Percentiles rank a stretch among this genome's conserved stretches.
phyloP scores from a whole-genome alignment of 1,140 invertebrate species.

The Drosophila funebris region DNA sequence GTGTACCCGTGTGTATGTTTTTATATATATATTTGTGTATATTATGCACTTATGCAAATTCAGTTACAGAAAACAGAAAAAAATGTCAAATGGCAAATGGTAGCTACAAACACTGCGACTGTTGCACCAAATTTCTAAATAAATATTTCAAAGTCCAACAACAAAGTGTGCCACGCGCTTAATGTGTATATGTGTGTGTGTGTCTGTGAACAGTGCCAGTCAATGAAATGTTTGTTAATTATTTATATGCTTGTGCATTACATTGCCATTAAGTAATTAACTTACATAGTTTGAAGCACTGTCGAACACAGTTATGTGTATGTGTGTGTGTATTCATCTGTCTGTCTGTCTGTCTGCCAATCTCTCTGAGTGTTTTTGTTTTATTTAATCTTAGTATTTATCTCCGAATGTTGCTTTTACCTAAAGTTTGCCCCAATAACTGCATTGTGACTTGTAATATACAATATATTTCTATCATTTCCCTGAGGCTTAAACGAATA shows the following conservation, averaged over 20 bases:
- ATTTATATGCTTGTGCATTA: constrained; percentile 74
- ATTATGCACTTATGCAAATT: constrained; percentile 69
- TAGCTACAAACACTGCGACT: constrained; percentile 16
- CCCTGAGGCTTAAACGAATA: not conserved
- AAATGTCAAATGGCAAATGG: constrained; percentile 33
- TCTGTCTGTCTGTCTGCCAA: constrained; percentile 4
- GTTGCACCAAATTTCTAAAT: constrained; percentile 27
- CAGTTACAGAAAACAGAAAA: constrained; percentile 17
- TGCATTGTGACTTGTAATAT: not conserved
- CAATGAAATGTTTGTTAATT: constrained; percentile 81
- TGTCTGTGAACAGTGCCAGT: constrained; percentile 63
- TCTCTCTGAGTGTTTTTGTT: constrained; percentile 13
- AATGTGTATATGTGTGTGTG: constrained; percentile 20
- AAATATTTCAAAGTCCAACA: constrained; percentile 59
- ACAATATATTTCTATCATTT: not conserved
- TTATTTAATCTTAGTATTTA: constrained; percentile 4
- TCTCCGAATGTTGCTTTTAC: constrained; percentile 56
- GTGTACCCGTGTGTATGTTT: constrained; percentile 3
- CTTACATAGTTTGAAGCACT: constrained; percentile 63
- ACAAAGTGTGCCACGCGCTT: constrained; percentile 37
- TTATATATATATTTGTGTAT: constrained; percentile 25
- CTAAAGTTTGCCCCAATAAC: constrained; percentile 21
- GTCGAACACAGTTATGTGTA: constrained; percentile 16
- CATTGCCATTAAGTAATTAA: constrained; percentile 81
- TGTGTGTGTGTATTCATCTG: not conserved